A percentile compares a stretch with the other conserved stretches of the same genome.
Conservation (phyloP, 2,888 invertebrate genomes). For the Dermolepida albohirtum region DNA sequence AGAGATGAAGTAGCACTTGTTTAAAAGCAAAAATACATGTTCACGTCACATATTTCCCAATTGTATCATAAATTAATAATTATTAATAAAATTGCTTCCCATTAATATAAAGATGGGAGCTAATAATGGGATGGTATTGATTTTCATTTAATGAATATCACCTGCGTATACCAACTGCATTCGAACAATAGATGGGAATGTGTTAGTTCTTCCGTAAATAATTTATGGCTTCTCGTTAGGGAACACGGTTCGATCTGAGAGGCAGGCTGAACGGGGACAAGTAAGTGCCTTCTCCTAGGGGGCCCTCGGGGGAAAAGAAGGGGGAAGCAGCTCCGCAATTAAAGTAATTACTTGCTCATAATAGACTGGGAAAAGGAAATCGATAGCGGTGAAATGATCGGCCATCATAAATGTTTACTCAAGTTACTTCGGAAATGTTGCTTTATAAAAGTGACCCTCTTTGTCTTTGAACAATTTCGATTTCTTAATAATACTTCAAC, state of each 20-base stretch:
- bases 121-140: no score
- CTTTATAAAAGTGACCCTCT: slow-evolving; percentile 3
- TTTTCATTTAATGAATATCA: no score
- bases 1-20: no score
- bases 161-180: slow-evolving; percentile 10
- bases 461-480: no score
- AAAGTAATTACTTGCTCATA: slow-evolving; percentile 54
- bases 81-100: no score
- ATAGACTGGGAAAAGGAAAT: slow-evolving; percentile 48
- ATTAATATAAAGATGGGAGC: no score
- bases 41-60: no score
- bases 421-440: neutral
- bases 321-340: slow-evolving; percentile 48
- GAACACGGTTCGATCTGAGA: slow-evolving; percentile 3
- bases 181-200: slow-evolving; percentile 5
- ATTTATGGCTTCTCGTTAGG: slow-evolving; percentile 17
- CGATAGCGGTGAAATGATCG: slow-evolving; percentile 51
- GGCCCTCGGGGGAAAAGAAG: neutral
- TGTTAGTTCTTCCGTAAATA: slow-evolving; percentile 20
- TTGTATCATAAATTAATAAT: no score
- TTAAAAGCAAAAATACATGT: no score
- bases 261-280: slow-evolving; percentile 2
- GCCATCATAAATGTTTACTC: slow-evolving; percentile 52
- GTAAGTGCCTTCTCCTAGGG: neutral
- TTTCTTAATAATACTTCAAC: no score